Percentiles rank a stretch among this genome's conserved stretches.
phyloP scores from a whole-genome alignment of 2,888 invertebrate genomes.

The Drosophila basisetae region DNA sequence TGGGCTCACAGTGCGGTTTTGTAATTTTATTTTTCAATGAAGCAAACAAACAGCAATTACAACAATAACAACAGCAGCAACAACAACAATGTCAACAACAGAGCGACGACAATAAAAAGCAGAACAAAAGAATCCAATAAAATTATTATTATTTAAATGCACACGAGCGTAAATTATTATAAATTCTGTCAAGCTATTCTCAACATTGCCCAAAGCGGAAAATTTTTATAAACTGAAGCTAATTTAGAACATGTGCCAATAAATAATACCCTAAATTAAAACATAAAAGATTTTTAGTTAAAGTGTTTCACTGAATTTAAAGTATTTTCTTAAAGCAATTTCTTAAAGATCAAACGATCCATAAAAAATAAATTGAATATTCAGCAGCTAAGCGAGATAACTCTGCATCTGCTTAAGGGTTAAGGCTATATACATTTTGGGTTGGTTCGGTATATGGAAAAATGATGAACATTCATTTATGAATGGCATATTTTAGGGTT shows the following conservation, averaged over 20 bases:
- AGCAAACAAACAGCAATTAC: conserved; percentile 29
- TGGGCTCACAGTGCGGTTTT: conserved; percentile 13
- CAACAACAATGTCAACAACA: not conserved
- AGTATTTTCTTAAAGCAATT: not conserved
- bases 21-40: conserved; percentile 61
- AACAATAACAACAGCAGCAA: not conserved
- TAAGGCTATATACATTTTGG: not conserved
- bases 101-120: conserved; percentile 1
- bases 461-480: conserved; percentile 2
- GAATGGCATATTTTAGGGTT: conserved; percentile 5
- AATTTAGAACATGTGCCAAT: not conserved
- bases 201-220: not conserved
- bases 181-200: not conserved
- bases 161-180: conserved; percentile 15
- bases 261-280: not conserved
- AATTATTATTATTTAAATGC: conserved; percentile 16
- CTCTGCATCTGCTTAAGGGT: not conserved
- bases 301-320: not conserved
- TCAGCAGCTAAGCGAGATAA: not conserved
- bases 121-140: conserved; percentile 16
- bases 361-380: not conserved
- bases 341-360: not conserved
- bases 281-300: not conserved
- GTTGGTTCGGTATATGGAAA: not conserved
- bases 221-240: not conserved